Evolutionary conservation across 2,113 vertebrate species (phyloP).

Genomic region (Morone chrysops): DNA sequence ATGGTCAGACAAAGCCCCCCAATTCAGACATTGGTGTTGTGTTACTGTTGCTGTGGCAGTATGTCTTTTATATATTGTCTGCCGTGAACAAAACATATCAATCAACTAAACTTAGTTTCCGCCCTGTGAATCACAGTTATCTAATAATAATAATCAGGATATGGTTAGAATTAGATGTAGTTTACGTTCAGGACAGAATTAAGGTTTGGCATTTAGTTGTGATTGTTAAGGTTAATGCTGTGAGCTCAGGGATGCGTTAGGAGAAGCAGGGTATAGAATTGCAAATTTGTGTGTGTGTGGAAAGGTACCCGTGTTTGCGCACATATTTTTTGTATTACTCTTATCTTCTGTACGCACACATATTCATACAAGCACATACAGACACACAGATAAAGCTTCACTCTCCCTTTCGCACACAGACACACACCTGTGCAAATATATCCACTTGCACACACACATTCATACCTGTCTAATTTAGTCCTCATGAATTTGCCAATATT

Average conservation of each 20-base stretch:
- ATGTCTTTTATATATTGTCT: neutral
- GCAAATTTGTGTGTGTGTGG: neutral
- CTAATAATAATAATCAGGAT: neutral
- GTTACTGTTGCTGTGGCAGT: neutral
- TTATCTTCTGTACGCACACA: neutral
- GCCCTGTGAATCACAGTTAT: neutral
- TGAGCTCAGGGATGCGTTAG: neutral
- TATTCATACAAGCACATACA: neutral
- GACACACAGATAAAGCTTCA: conserved; percentile 14
- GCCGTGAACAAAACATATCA: neutral
- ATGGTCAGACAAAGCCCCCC: neutral
- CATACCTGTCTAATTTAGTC: conserved; percentile 51
- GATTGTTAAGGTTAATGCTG: neutral
- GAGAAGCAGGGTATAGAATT: neutral
- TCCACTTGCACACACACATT: conserved; percentile 5
- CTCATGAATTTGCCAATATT: conserved; percentile 53
- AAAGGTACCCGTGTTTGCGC: conserved; percentile 8
- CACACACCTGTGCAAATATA: conserved; percentile 39
- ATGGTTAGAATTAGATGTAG: neutral
- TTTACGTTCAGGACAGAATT: neutral
- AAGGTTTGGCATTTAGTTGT: neutral
- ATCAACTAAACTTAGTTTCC: too few relatives aligned
- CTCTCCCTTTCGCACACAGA: conserved; percentile 20
- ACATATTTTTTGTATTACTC: conserved; percentile 12
- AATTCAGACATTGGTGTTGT: neutral